Conservation (phyloP, 1,140 invertebrate species). For the Calliopsis andreniformis region DNA sequence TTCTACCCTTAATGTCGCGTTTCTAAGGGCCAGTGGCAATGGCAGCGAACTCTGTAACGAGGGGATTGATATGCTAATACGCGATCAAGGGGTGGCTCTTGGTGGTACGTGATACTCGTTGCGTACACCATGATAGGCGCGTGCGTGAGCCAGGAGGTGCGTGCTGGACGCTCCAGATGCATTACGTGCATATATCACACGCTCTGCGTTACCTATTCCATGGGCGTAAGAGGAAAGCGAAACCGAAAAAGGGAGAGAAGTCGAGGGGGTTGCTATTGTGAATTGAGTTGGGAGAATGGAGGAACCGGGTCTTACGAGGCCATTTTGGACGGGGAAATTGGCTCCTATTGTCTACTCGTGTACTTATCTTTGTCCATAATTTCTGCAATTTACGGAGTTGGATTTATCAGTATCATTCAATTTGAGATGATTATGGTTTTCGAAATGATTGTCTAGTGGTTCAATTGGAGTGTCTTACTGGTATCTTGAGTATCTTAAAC, state of each 20-base stretch:
- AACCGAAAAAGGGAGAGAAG: slow-evolving; percentile 47
- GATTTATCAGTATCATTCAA: no score
- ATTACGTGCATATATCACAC: slow-evolving; percentile 36
- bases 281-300: slow-evolving; percentile 51
- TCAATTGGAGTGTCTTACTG: no score
- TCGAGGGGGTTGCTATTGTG: slow-evolving; percentile 42
- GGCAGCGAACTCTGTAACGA: slow-evolving; percentile 48
- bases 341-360: slow-evolving; percentile 33
- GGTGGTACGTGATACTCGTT: slow-evolving; percentile 21
- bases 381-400: no score
- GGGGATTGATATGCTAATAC: slow-evolving; percentile 69
- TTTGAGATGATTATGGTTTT: no score
- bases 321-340: slow-evolving; percentile 54
- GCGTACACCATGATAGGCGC: not conserved
- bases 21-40: not conserved
- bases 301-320: slow-evolving; percentile 37
- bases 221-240: slow-evolving; percentile 54
- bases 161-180: slow-evolving; percentile 49
- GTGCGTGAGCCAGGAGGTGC: not conserved
- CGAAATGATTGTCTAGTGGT: no score
- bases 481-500: no score
- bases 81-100: slow-evolving; percentile 46
- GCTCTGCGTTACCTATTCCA: slow-evolving; percentile 56
- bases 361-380: not conserved
- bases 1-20: slow-evolving; percentile 48